These are phyloP conservation scores for Phylloscopus collybita DNA, from an alignment of 2,797 vertebrate species.

Conservation along the genomic window DNA sequence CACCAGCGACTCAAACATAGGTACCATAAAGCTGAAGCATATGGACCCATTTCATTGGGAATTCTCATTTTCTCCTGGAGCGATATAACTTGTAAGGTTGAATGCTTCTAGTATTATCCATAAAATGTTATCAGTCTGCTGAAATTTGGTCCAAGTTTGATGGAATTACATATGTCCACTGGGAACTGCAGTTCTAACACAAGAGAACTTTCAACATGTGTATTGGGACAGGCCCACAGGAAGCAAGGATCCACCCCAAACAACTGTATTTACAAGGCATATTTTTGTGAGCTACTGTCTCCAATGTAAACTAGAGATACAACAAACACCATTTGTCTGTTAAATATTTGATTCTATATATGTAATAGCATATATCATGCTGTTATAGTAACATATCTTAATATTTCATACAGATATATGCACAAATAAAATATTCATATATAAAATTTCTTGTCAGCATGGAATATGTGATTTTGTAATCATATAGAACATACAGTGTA, in stretches of 20 bases:
- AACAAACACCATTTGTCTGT: background rate
- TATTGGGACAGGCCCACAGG: too few relatives aligned
- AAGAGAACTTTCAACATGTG: fast-evolving
- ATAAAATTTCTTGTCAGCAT: background rate
- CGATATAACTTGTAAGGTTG: background rate
- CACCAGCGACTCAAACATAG: background rate
- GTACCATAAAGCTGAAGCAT: background rate
- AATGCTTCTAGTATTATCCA: background rate
- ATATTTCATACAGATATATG: background rate
- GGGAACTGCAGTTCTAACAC: background rate
- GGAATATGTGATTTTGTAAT: background rate
- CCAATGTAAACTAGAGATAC: background rate
- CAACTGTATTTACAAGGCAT: fast-evolving
- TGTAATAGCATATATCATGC: background rate
- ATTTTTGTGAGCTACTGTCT: background rate
- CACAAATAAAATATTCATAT: background rate
- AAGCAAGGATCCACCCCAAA: background rate
- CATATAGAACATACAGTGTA: background rate
- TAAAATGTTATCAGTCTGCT: background rate
- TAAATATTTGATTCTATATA: background rate
- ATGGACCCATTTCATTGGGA: background rate
- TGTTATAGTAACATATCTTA: background rate
- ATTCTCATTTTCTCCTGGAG: background rate
- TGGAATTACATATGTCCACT: background rate
- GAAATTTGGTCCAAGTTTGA: background rate